A percentile compares a stretch with the other conserved stretches of the same genome.
Conservation (phyloP, 2,113 vertebrate species). For the Labeo catla region DNA sequence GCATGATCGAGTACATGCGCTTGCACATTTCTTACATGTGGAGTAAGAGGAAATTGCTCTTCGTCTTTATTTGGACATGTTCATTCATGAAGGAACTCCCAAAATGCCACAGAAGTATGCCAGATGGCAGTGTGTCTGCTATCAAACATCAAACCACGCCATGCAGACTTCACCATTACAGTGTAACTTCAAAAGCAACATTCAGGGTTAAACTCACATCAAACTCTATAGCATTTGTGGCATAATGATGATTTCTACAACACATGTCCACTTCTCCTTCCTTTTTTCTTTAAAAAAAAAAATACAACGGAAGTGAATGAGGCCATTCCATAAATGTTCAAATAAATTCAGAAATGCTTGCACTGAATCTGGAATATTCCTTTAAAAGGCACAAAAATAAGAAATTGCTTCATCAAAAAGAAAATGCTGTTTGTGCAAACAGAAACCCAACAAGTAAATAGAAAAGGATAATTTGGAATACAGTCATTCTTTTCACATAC, state of each 20-base stretch:
- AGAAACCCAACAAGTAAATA: neutral
- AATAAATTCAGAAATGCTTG: neutral
- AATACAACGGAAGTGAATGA: neutral
- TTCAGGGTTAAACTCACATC: neutral
- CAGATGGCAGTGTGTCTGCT: neutral
- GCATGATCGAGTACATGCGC: neutral
- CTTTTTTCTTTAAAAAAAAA: neutral
- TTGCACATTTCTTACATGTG: neutral
- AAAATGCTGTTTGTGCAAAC: neutral
- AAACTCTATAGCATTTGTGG: neutral
- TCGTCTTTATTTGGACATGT: slow-evolving; percentile 9
- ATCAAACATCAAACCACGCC: neutral
- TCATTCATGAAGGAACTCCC: slow-evolving; percentile 24
- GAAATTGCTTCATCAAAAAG: neutral
- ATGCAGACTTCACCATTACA: neutral
- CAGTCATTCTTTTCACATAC: neutral
- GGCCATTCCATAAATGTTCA: neutral
- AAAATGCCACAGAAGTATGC: slow-evolving; percentile 5
- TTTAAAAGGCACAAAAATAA: neutral
- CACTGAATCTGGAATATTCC: neutral
- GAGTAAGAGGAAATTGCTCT: neutral
- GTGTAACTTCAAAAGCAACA: neutral
- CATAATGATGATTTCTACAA: neutral
- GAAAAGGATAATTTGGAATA: neutral
- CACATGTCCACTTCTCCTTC: neutral